Base-by-base conservation (phyloP, 2,888 invertebrate genomes). In the Volucella bombylans region DNA sequence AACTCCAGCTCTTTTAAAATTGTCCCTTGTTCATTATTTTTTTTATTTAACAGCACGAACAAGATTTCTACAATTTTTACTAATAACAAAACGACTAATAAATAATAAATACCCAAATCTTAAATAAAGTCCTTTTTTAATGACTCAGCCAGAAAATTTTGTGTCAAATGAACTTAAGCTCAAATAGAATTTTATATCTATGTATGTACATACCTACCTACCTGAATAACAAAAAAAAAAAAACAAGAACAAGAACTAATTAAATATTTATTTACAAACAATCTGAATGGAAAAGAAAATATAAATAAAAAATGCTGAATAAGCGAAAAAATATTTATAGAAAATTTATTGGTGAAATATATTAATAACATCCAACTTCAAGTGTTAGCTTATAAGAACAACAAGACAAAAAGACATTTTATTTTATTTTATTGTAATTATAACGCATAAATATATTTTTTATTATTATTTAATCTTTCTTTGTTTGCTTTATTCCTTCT, bases 101-200 rank as follows among this genome's bases (percentile, higher is more conserved):
- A 15, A 15, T 45, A 15, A 57, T n/a, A 39, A 49, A 14, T 31
- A 54, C 14, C 14, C 14, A n/a, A 47, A 57, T 41, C 31, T 11
- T 15, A 38, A 49, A n/a, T 14, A 10, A 23, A 52, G 50, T 15
- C 31, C 14, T 68, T 55, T 67, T n/a, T 43, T 38, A 57, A 64
- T 41, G 55, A 50, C 65, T 65, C 57, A 65, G 74, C 68, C 62
- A 65, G 65, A 10, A 64, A 65, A 31, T 43, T 64, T 52, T 49
- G 77, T 82, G 82, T 82, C 77, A 82, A 82, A 82, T 71, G 47
- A 65, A 71, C 18, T 67, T 65, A 57, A 69, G 76, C 76, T 76
- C 55, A 76, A 81, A 76, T 65, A 41, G 52, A 69, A 41, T 54
- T 76, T 71, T 65, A 54, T 62, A 62, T 18, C 49, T 41, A 41